A percentile compares a stretch with the other conserved stretches of the same genome.
Evolutionary conservation across 53 echinoderm and acorn worm species (phyloP).

Genomic region (Hippasteria phrygiana): DNA sequence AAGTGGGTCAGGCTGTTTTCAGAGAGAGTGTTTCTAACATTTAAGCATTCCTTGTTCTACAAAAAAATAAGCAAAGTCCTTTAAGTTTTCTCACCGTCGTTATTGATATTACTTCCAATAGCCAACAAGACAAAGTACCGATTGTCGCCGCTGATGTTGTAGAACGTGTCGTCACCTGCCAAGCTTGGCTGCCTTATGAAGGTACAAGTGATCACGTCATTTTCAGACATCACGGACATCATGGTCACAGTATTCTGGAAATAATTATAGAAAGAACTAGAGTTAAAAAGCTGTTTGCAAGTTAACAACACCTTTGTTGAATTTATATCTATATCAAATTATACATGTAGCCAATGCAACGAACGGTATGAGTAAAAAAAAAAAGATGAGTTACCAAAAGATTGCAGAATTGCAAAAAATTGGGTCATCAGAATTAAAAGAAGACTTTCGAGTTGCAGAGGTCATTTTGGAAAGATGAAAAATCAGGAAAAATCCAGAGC

Average conservation of each 20-base stretch:
- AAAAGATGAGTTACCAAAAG: too few relatives aligned
- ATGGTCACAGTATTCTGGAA: background rate
- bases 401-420: too few relatives aligned
- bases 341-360: background rate
- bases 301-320: too few relatives aligned
- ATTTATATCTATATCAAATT: background rate
- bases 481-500: too few relatives aligned
- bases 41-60: background rate
- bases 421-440: too few relatives aligned
- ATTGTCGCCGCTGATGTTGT: slow-evolving; percentile 61
- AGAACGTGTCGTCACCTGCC: slow-evolving; percentile 55
- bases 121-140: slow-evolving; percentile 68
- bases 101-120: background rate
- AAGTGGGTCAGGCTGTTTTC: too few relatives aligned
- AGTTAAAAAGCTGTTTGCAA: background rate
- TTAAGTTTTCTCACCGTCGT: slow-evolving; percentile 15
- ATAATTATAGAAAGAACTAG: background rate
- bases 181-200: slow-evolving; percentile 59
- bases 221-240: background rate
- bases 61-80: background rate
- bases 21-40: background rate
- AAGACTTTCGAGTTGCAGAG: too few relatives aligned
- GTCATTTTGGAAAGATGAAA: too few relatives aligned
- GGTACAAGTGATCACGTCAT: slow-evolving; percentile 63
- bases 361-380: too few relatives aligned